A percentile compares a stretch with the other conserved stretches of the same genome.
phyloP scores from a whole-genome alignment of 2,888 invertebrate species.

The Chaetogeoica ovagalla region DNA sequence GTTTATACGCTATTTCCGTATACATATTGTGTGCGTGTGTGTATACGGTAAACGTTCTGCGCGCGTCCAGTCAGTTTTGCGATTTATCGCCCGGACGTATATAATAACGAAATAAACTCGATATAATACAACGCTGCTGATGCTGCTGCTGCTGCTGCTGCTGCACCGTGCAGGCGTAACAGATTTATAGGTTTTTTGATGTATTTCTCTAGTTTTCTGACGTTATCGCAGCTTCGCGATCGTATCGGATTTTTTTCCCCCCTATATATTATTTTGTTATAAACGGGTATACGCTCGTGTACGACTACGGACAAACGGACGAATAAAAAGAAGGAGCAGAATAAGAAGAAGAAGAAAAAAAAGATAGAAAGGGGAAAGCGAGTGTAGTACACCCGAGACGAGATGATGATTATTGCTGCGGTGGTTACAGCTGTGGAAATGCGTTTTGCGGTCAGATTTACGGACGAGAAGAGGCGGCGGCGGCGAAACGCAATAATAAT shows the following conservation, averaged over 20 bases:
- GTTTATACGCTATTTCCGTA: neutral
- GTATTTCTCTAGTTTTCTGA: conserved; percentile 38
- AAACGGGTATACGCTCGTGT: conserved; percentile 15
- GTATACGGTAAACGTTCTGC: neutral
- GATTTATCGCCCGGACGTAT: conserved; percentile 25
- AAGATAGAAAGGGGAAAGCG: conserved; percentile 18
- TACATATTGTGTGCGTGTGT: too few species aligned
- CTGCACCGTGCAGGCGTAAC: neutral
- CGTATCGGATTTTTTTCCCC: neutral
- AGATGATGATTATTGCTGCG: conserved; percentile 49
- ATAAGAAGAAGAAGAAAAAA: neutral
- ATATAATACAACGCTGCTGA: neutral
- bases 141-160: too few species aligned
- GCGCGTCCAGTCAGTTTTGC: conserved; percentile 1
- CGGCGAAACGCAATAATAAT: conserved; percentile 52
- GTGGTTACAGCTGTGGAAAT: conserved; percentile 53
- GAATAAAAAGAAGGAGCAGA: too few species aligned
- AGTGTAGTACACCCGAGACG: conserved; percentile 3
- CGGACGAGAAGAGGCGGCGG: conserved; percentile 40
- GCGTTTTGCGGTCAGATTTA: conserved; percentile 53
- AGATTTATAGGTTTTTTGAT: conserved; percentile 50
- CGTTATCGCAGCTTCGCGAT: conserved; percentile 18
- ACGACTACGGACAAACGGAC: too few species aligned
- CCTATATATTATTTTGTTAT: neutral
- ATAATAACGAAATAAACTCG: conserved; percentile 17